Percentiles rank a stretch among this genome's conserved stretches.
phyloP scores from a whole-genome alignment of 2,797 vertebrate species.

The Orestias chungarensis region DNA sequence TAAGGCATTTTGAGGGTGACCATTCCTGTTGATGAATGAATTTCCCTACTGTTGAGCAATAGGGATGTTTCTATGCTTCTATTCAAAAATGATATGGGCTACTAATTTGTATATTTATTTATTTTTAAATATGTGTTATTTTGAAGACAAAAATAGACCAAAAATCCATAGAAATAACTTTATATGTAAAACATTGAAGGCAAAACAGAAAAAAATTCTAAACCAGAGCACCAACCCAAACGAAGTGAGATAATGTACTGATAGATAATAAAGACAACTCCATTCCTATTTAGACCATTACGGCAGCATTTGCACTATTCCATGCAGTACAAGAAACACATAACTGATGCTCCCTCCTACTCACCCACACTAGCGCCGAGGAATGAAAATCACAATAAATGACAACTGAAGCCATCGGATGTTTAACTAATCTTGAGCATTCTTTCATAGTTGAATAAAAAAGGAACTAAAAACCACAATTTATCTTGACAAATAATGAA shows the following conservation, averaged over 20 bases:
- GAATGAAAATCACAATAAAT: neutral
- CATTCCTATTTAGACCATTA: neutral
- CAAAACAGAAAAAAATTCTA: neutral
- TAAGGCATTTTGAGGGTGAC: too few species aligned
- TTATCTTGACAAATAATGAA: neutral
- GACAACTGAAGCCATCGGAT: constrained; percentile 4
- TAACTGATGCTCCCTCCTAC: constrained; percentile 2
- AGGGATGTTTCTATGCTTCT: too few species aligned
- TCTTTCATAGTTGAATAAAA: neutral
- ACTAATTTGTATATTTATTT: too few species aligned
- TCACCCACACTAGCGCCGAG: neutral
- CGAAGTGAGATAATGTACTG: neutral
- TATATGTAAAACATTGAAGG: neutral
- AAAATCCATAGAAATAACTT: neutral
- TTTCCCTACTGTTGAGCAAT: too few species aligned
- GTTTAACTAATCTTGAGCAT: neutral
- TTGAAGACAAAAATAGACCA: neutral
- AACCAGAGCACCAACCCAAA: neutral
- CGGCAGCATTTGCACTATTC: neutral
- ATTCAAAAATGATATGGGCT: too few species aligned
- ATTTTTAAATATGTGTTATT: too few species aligned
- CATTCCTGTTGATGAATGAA: too few species aligned
- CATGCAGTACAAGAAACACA: neutral
- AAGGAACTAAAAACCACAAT: neutral
- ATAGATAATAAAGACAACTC: neutral